Evolutionary conservation across 2,797 vertebrate species (phyloP).

Genomic region (Lemur catta): DNA sequence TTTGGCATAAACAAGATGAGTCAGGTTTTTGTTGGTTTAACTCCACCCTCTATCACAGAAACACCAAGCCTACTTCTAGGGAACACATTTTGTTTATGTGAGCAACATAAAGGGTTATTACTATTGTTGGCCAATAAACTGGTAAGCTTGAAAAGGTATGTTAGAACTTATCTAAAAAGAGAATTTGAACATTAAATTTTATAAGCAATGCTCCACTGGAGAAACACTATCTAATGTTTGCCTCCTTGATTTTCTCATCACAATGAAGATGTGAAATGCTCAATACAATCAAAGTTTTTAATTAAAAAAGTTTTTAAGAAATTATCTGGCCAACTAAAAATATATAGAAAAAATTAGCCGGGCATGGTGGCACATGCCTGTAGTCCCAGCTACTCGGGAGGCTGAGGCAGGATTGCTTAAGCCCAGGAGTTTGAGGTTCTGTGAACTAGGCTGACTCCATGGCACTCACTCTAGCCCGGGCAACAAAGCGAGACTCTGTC

Average conservation of each 20-base stretch:
- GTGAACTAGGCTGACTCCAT: no score
- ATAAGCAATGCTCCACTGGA: background rate
- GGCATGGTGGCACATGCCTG: no score
- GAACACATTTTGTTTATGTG: background rate
- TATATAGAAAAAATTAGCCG: no score
- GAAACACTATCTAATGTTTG: background rate
- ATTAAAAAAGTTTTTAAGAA: background rate
- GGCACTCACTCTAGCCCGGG: no score
- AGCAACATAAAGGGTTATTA: background rate
- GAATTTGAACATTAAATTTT: background rate
- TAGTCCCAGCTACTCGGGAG: no score
- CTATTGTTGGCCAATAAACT: background rate
- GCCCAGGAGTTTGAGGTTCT: no score
- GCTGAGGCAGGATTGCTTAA: no score
- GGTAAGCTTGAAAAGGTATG: background rate
- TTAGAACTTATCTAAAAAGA: background rate
- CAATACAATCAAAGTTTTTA: background rate
- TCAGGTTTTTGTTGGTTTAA: background rate
- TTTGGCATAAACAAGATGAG: background rate
- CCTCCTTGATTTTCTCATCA: background rate
- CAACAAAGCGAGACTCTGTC: no score
- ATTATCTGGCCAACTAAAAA: no score
- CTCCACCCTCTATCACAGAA: background rate
- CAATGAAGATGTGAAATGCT: background rate
- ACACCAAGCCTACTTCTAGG: background rate